Evolutionary conservation across 2,888 invertebrate genomes (phyloP).

Genomic region (Athetis lepigone): DNA sequence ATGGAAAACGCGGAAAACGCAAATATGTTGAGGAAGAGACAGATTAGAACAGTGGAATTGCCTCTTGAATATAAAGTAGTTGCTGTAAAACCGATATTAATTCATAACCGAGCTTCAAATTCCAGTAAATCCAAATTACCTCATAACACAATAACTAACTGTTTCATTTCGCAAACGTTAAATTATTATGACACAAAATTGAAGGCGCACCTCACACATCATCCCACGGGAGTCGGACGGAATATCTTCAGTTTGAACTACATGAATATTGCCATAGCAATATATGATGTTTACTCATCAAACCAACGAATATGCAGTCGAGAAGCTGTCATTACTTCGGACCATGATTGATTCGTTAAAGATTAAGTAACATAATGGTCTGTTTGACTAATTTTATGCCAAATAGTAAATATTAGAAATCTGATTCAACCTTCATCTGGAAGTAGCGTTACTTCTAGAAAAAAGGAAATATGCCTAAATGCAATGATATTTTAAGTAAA

Average conservation of each 20-base stretch:
- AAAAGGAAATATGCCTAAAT: too few relatives aligned
- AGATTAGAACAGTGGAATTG: too few relatives aligned
- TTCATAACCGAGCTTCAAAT: slow-evolving; percentile 16
- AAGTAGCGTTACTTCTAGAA: too few relatives aligned
- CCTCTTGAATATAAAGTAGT: neutral
- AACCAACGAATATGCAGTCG: slow-evolving; percentile 8
- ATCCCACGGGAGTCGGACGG: neutral
- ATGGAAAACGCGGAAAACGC: too few relatives aligned
- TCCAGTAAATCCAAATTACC: slow-evolving; percentile 23
- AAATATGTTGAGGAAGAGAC: too few relatives aligned
- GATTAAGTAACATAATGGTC: neutral
- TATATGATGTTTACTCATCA: slow-evolving; percentile 23
- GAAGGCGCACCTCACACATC: slow-evolving; percentile 17
- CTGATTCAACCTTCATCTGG: too few relatives aligned
- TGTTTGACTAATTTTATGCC: neutral
- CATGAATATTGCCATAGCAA: neutral
- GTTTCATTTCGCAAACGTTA: slow-evolving; percentile 5
- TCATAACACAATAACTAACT: slow-evolving; percentile 9
- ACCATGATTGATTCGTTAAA: slow-evolving; percentile 1
- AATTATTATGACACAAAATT: slow-evolving; percentile 6
- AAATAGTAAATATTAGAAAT: too few relatives aligned
- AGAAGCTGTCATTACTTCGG: slow-evolving; percentile 6
- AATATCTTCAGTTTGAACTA: slow-evolving; percentile 2
- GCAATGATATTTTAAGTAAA: too few relatives aligned
- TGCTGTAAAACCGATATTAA: slow-evolving; percentile 5